Percentiles rank a stretch among this genome's conserved stretches.
Evolutionary conservation across 2,888 invertebrate species (phyloP).

Genomic region (Drosophila dives): DNA sequence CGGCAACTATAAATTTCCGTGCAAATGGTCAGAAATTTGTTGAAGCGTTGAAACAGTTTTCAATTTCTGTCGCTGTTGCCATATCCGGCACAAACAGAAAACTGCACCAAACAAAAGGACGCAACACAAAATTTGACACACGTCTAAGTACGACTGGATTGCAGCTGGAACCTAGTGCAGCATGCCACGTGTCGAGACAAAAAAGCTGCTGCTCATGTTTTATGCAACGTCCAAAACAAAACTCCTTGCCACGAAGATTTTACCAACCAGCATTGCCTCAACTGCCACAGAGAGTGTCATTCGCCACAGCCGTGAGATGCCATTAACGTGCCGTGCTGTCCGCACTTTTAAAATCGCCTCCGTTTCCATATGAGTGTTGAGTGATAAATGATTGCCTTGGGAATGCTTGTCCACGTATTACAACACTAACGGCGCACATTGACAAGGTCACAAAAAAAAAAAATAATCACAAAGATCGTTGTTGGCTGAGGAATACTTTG

Average conservation of each 20-base stretch:
- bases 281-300: slow-evolving; percentile 22
- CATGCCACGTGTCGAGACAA: slow-evolving; percentile 34
- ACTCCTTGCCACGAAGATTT: slow-evolving; percentile 33
- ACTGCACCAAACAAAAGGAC: slow-evolving; percentile 42
- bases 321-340: slow-evolving; percentile 40
- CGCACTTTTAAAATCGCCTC: slow-evolving; percentile 39
- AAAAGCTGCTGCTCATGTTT: slow-evolving; percentile 64
- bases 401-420: slow-evolving; percentile 2
- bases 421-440: not conserved
- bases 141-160: slow-evolving; percentile 66
- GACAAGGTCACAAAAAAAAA: not conserved
- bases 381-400: slow-evolving; percentile 37
- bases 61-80: slow-evolving; percentile 53
- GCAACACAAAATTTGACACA: slow-evolving; percentile 71
- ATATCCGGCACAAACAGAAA: slow-evolving; percentile 37
- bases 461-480: not conserved
- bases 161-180: slow-evolving; percentile 41
- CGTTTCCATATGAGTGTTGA: slow-evolving; percentile 6
- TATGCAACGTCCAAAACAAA: slow-evolving; percentile 55
- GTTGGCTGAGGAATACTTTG: not conserved
- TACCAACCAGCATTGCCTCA: not conserved
- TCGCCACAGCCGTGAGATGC: slow-evolving; percentile 9
- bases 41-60: slow-evolving; percentile 70
- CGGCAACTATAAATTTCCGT: slow-evolving; percentile 43
- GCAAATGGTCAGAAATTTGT: slow-evolving; percentile 63